Evolutionary conservation across 1,140 invertebrate genomes (phyloP), one percentile per base, ranked within the genome.

Genomic region (Ditylenchus dipsaci): DNA sequence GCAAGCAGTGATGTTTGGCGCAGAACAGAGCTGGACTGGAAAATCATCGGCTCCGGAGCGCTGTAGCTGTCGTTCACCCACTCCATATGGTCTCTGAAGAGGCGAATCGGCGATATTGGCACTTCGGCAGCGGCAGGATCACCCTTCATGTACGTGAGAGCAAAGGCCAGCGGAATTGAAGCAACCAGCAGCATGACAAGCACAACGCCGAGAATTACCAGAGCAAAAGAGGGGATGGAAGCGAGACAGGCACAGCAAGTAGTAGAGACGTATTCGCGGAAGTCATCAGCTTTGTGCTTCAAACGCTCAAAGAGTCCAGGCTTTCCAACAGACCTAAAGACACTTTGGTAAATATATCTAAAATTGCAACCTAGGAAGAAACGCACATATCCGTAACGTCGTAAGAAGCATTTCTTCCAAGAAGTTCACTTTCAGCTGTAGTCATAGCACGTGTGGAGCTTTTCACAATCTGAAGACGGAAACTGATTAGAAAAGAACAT

Each of bases 151-250:
- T 76, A 67, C n/a, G 65, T 78, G 15, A 78, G n/a, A 13, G 57
- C 70, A 43, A 75, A 62, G 26, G 76, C 62, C 21, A 76, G 26
- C 7, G 74, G 74, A 63, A 75, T 72, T 23, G 76, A 30, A 8
- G 70, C 53, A 38, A 75, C 15, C 13, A 78, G 23, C 15, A 77
- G 19, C 42, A 74, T 49, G 38, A 75, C 49, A 15, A 75, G 21
- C 17, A 75, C 23, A 27, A 76, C 38, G 11, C 63, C 59, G n/a
- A 75, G 26, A 13, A 75, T 27, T 1, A 78, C 49, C 7, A 75
- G 70, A 17, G 66, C 56, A 13, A 78, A 29, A 15, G 76, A 76
- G 17, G 74, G 74, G n/a, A 75, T 60, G 19, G 76, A 63, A 27
- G 59, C 69, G 21, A 66, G 57, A 59, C 75, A 74, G 23, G 63